Conservation (phyloP, 2,888 invertebrate genomes). For the Troides oblongomaculatus region DNA sequence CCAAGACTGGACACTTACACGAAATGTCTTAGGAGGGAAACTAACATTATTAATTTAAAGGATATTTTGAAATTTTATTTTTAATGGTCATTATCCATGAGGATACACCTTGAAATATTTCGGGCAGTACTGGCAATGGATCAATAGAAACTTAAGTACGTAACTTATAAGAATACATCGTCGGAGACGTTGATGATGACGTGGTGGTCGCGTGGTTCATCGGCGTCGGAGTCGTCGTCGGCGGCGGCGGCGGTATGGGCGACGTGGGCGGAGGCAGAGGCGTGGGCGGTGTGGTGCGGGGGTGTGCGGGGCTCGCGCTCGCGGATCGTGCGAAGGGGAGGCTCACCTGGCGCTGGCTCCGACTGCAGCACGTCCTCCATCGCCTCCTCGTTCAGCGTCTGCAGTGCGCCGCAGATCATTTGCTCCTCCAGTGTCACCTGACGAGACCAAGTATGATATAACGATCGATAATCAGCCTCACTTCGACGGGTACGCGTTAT, state of each 20-base stretch:
- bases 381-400: slow-evolving; percentile 95
- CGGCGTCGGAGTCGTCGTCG: slow-evolving; percentile 32
- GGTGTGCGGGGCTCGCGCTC: slow-evolving; percentile 37
- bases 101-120: background rate
- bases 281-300: slow-evolving; percentile 30
- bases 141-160: background rate
- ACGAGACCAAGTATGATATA: background rate
- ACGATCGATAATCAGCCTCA: background rate
- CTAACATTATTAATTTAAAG: background rate
- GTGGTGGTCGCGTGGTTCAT: slow-evolving; percentile 49
- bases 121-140: background rate
- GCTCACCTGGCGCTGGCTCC: slow-evolving; percentile 80
- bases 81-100: background rate
- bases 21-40: background rate
- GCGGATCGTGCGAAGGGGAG: slow-evolving; percentile 45
- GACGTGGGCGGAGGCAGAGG: slow-evolving; percentile 32
- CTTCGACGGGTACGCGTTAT: no score
- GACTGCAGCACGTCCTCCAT: slow-evolving; percentile 93
- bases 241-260: slow-evolving; percentile 27
- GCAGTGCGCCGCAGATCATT: slow-evolving; percentile 95
- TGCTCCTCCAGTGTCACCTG: slow-evolving; percentile 96
- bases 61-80: background rate
- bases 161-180: slow-evolving; percentile 54
- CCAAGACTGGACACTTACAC: background rate
- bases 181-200: slow-evolving; percentile 60